A percentile compares a stretch with the other conserved stretches of the same genome.
Conservation (phyloP, 2,113 vertebrate genomes). For the Agelaius phoeniceus region DNA sequence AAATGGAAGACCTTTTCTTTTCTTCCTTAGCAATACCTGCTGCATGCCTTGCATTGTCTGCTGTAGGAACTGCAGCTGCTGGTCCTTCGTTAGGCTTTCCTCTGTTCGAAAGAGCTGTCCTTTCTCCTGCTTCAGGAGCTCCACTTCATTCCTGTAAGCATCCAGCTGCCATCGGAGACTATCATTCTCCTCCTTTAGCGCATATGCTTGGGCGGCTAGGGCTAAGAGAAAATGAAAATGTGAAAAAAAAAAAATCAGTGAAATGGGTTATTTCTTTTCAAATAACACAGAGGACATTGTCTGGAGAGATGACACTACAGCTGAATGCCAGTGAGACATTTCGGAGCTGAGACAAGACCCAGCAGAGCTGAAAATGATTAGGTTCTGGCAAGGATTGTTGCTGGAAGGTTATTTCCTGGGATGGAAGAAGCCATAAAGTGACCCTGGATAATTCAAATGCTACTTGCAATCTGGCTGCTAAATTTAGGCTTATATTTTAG, state of each 20-base stretch:
- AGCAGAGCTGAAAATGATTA: slow-evolving; percentile 52
- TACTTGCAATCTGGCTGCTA: slow-evolving; percentile 53
- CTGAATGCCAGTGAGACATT: slow-evolving; percentile 5
- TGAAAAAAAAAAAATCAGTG: not conserved
- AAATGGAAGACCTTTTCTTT: not conserved
- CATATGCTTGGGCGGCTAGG: slow-evolving; percentile 83
- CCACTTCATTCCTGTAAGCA: slow-evolving; percentile 93
- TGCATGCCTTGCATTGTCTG: slow-evolving; percentile 93
- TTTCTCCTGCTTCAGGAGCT: slow-evolving; percentile 91
- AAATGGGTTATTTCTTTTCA: not conserved
- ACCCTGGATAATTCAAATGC: slow-evolving; percentile 24
- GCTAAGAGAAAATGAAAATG: slow-evolving; percentile 72
- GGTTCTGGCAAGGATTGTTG: slow-evolving; percentile 16
- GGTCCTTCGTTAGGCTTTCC: slow-evolving; percentile 82
- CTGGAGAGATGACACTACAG: not conserved
- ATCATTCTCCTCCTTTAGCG: slow-evolving; percentile 92
- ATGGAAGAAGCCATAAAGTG: slow-evolving; percentile 24
- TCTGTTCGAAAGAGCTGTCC: slow-evolving; percentile 79
- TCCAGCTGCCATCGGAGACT: slow-evolving; percentile 97
- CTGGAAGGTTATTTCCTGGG: slow-evolving; percentile 39
- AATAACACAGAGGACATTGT: not conserved
- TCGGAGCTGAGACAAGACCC: not conserved
- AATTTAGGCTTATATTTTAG: slow-evolving; percentile 23
- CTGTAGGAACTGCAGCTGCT: slow-evolving; percentile 90
- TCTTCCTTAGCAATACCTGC: slow-evolving; percentile 78